Percentiles rank a stretch among this genome's conserved stretches.
Conservation (phyloP, 1,140 invertebrate species). For the Drosophila azteca region DNA sequence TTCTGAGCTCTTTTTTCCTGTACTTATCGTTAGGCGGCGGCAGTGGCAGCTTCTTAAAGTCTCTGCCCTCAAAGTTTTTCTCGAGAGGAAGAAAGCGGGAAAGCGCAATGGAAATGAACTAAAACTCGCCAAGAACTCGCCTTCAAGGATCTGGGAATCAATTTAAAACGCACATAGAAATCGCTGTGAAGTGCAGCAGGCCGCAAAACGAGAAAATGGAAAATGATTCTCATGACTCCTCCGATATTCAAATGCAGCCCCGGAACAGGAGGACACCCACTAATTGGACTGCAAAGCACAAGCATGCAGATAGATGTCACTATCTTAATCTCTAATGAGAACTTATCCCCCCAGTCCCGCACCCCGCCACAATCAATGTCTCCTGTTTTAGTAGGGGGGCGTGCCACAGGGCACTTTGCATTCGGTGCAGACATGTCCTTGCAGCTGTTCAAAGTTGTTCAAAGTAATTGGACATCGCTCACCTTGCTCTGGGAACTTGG, state of each 20-base stretch:
- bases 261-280: background rate
- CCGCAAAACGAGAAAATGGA: conserved; percentile 30
- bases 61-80: conserved; percentile 38
- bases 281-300: too few species aligned
- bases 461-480: conserved; percentile 50
- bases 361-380: too few species aligned
- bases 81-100: conserved; percentile 9
- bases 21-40: conserved; percentile 25
- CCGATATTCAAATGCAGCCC: conserved; percentile 23
- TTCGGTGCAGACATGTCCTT: conserved; percentile 50
- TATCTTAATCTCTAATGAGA: too few species aligned
- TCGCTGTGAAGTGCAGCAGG: conserved; percentile 43
- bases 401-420: conserved; percentile 30
- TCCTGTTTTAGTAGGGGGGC: too few species aligned
- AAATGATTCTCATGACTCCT: conserved; percentile 10
- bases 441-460: conserved; percentile 51
- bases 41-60: conserved; percentile 23
- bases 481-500: conserved; percentile 18
- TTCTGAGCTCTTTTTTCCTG: conserved; percentile 37
- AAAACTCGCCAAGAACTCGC: conserved; percentile 41
- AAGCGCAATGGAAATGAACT: conserved; percentile 41
- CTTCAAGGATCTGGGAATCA: conserved; percentile 49
- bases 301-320: too few species aligned
- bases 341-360: too few species aligned
- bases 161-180: conserved; percentile 51